A percentile compares a stretch with the other conserved stretches of the same genome.
Conservation (phyloP, 2,113 vertebrate genomes). For the Phasianus colchicus region DNA sequence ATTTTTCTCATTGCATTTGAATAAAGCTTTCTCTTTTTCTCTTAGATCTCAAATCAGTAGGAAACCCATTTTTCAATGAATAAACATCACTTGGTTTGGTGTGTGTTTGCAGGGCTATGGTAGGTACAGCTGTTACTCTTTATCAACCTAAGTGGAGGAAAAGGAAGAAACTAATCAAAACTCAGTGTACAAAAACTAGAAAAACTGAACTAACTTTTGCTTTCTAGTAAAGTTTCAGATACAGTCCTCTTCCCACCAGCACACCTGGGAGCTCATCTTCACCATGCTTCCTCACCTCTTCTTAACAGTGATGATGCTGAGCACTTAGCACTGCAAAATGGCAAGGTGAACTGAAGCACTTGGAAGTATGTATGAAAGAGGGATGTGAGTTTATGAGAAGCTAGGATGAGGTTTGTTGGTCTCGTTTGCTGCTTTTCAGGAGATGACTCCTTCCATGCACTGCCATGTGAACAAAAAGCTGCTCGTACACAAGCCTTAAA, state of each 20-base stretch:
- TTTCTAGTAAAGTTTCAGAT: background rate
- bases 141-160: background rate
- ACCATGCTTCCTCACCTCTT: background rate
- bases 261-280: fast-evolving
- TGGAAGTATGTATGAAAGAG: fast-evolving
- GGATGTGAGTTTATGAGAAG: background rate
- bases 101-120: background rate
- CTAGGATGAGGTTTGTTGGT: background rate
- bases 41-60: background rate
- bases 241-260: fast-evolving
- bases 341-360: fast-evolving
- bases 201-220: background rate
- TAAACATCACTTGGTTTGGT: fast-evolving
- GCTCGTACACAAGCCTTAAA: background rate
- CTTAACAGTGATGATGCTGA: fast-evolving
- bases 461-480: background rate
- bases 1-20: background rate
- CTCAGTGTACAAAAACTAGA: background rate
- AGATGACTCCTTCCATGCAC: background rate
- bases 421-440: background rate
- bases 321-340: fast-evolving
- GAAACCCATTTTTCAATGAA: background rate
- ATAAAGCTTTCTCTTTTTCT: background rate
- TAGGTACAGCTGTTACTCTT: background rate
- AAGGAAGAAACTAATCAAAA: background rate